A percentile compares a stretch with the other conserved stretches of the same genome.
Conservation (phyloP, 2,888 invertebrate species). For the Tenthredo amoena region DNA sequence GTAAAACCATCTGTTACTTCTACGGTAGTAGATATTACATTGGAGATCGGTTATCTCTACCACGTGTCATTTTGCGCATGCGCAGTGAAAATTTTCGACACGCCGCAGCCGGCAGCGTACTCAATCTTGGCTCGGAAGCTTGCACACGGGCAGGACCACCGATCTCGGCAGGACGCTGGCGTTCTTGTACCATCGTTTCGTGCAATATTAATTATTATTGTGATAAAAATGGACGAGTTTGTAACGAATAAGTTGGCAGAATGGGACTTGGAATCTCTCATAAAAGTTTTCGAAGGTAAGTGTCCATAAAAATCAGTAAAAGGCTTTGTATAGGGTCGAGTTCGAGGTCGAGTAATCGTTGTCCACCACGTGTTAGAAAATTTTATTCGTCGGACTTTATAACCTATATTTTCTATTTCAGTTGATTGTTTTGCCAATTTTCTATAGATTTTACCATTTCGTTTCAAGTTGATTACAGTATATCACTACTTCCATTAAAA, state of each 20-base stretch:
- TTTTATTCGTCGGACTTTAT: not conserved
- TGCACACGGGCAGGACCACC: not conserved
- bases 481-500: not conserved
- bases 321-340: not conserved
- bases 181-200: not conserved
- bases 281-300: not conserved
- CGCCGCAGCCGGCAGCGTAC: not conserved
- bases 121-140: slow-evolving; percentile 11
- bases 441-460: slow-evolving; percentile 16
- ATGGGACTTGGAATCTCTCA: not conserved
- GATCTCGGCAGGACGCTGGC: not conserved
- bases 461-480: not conserved
- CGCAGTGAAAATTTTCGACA: not conserved
- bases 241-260: not conserved
- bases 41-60: not conserved
- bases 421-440: not conserved
- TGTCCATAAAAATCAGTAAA: not conserved
- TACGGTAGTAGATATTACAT: not conserved
- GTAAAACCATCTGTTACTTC: too few species aligned
- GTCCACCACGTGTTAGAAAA: not conserved
- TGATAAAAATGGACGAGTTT: slow-evolving; percentile 6
- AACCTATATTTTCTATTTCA: not conserved
- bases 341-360: not conserved
- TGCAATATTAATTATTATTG: not conserved
- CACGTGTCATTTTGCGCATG: not conserved